phyloP scores from a whole-genome alignment of 2,113 vertebrate species.

The Girardinichthys multiradiatus region DNA sequence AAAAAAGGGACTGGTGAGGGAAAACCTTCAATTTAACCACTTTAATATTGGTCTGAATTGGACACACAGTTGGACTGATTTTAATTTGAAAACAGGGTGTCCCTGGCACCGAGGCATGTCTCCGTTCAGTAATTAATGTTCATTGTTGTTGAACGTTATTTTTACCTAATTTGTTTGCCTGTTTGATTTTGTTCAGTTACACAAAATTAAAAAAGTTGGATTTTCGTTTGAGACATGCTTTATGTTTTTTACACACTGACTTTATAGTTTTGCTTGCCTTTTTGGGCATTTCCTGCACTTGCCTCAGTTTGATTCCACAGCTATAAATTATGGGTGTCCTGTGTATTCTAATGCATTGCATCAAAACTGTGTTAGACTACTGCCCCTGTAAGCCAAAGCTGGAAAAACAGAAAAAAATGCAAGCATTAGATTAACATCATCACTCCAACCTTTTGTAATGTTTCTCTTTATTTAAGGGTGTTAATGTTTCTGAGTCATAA shows the following conservation, averaged over 20 bases:
- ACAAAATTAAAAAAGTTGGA: neutral
- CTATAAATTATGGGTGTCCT: neutral
- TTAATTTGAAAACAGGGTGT: neutral
- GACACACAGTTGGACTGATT: neutral
- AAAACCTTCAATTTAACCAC: neutral
- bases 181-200: no score
- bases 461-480: neutral
- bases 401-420: neutral
- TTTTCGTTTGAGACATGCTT: neutral
- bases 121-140: neutral
- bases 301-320: neutral
- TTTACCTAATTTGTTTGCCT: neutral
- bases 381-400: neutral
- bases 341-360: neutral
- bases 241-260: no score
- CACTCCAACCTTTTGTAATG: neutral
- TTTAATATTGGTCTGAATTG: neutral
- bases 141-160: neutral
- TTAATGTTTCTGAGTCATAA: neutral
- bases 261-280: neutral
- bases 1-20: neutral
- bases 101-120: neutral
- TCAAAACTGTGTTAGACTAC: neutral
- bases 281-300: neutral
- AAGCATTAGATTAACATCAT: neutral